phyloP scores from a whole-genome alignment of 2,797 vertebrate genomes.

The Acrossocheilus wenchowensis region DNA sequence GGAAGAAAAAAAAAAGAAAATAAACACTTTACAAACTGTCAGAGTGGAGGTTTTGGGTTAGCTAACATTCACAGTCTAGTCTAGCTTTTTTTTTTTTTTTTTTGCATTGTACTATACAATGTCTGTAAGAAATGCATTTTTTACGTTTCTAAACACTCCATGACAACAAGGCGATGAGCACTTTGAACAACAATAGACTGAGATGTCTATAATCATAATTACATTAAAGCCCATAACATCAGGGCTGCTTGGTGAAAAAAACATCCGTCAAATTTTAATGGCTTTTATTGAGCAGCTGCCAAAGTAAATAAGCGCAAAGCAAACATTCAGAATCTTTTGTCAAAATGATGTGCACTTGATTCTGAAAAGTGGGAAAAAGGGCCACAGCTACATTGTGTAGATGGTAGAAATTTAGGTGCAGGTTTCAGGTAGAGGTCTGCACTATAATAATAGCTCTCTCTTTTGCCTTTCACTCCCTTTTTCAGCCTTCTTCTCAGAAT shows the following conservation, averaged over 20 bases:
- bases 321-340: slow-evolving; percentile 1
- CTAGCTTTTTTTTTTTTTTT: no score
- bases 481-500: neutral
- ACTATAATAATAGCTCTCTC: neutral
- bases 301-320: slow-evolving; percentile 19
- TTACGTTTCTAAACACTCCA: neutral
- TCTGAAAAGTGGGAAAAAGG: neutral
- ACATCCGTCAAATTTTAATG: slow-evolving; percentile 21
- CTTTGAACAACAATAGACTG: neutral
- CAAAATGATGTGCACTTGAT: neutral
- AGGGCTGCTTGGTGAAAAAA: neutral
- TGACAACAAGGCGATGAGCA: neutral
- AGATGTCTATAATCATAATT: slow-evolving; percentile 15
- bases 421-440: neutral
- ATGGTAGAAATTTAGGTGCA: neutral
- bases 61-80: neutral
- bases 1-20: neutral
- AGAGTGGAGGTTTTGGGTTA: neutral
- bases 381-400: neutral
- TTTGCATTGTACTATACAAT: no score
- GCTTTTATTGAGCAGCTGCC: slow-evolving; percentile 37
- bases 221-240: neutral
- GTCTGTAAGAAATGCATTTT: neutral
- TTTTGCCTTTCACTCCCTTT: neutral
- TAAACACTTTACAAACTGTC: neutral